These are phyloP conservation scores for Polypedilum vanderplanki DNA, from an alignment of 1,140 invertebrate species.

Conservation along the genomic window DNA sequence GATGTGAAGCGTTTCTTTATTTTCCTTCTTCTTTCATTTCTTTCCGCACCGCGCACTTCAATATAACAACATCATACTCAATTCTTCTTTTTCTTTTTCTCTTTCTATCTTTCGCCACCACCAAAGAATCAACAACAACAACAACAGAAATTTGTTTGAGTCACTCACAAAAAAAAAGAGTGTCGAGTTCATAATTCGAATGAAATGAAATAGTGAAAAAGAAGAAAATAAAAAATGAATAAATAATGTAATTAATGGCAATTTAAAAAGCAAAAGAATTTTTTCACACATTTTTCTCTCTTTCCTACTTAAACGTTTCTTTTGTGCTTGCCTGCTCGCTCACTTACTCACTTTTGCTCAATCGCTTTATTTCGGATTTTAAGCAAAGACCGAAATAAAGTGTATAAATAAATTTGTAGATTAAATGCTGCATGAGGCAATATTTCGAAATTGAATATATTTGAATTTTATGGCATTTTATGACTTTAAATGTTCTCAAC, in stretches of 20 bases:
- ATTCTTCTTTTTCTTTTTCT: constrained; percentile 1
- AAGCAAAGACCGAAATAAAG: background rate
- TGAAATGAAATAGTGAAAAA: background rate
- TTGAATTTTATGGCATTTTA: background rate
- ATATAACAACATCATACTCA: background rate
- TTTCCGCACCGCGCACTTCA: constrained; percentile 15
- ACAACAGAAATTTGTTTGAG: background rate
- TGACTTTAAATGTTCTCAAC: background rate
- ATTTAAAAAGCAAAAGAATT: constrained; percentile 22
- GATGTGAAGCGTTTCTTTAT: background rate
- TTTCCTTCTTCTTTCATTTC: background rate
- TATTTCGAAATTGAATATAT: constrained; percentile 7
- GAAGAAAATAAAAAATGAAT: background rate
- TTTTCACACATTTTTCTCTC: constrained; percentile 23
- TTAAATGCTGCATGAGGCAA: background rate
- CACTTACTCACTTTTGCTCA: background rate
- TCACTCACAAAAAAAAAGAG: constrained; percentile 1
- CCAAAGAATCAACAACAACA: background rate
- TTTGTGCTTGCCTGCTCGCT: background rate
- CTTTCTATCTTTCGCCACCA: background rate
- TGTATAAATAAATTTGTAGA: too few relatives aligned
- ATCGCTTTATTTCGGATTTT: background rate
- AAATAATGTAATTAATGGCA: constrained; percentile 28
- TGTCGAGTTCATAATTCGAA: constrained; percentile 17
- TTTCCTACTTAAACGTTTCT: background rate